phyloP scores from a whole-genome alignment of 2,113 vertebrate species.

The Donacobius atricapilla region DNA sequence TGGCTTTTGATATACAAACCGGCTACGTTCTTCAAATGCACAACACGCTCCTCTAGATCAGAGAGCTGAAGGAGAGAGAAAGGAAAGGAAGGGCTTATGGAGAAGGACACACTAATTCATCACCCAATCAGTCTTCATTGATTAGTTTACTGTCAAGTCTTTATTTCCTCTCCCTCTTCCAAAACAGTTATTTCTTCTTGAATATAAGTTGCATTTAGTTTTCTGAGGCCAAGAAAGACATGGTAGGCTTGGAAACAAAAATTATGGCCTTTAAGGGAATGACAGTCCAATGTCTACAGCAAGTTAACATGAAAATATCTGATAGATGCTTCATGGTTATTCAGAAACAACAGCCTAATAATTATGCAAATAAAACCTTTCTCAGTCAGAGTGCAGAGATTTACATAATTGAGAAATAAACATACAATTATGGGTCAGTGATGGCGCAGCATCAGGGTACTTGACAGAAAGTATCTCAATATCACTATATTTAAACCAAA shows the following conservation, averaged over 20 bases:
- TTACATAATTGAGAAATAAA: slow-evolving; percentile 37
- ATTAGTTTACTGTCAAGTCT: not conserved
- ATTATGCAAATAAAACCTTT: slow-evolving; percentile 11
- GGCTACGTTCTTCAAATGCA: not conserved
- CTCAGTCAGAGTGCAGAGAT: not conserved
- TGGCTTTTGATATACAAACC: not conserved
- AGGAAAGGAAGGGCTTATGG: not conserved
- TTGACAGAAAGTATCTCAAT: not conserved
- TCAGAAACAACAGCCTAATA: not conserved
- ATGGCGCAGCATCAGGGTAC: not conserved
- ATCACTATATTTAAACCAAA: not conserved
- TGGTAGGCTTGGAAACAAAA: not conserved
- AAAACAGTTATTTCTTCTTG: not conserved
- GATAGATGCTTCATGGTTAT: not conserved
- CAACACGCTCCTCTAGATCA: not conserved
- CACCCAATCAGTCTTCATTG: not conserved
- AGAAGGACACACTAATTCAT: not conserved
- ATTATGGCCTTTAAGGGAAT: not conserved
- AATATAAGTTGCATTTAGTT: not conserved
- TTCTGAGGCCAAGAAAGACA: not conserved
- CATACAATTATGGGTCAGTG: not conserved
- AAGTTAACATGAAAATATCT: not conserved
- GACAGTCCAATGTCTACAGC: not conserved
- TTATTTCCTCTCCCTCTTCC: not conserved
- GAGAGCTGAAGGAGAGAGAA: not conserved